Evolutionary conservation across 2,113 vertebrate genomes (phyloP), one percentile per base, ranked within the genome.

Genomic region (Mugil cephalus): DNA sequence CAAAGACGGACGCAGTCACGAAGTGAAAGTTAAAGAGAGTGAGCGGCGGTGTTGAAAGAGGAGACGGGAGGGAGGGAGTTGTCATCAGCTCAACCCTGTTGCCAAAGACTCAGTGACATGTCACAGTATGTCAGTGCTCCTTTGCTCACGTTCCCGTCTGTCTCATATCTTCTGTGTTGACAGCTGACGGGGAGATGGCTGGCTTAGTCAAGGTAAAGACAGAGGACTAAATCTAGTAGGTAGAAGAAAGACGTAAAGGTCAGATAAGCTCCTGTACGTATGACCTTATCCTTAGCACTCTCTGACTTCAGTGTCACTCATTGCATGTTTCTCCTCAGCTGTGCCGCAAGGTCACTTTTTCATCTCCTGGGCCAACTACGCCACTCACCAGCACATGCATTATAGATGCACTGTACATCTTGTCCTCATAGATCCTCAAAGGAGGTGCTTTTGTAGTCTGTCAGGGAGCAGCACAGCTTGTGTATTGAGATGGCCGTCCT

Each of bases 351-450:
- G 73, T 82, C 53, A 30, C 63, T 69, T 47, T 81, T 59, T 39
- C 50, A 8, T 50, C 79, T 70, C 70, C 35, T 13, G 60, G 54
- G 72, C 54, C 18, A 52, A 55, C 50, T 64, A 11, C 69, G 46
- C 48, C 53, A 69, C 56, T 80, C 79, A 63, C 61, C 62, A 71
- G 7, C 24, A 35, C 71, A 74, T 84, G 50, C 67, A 83, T 81
- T 81, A 82, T 82, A 85, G 58, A 76, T 74, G 47, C 55, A 69
- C 54, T 77, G 52, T 73, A 66, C 67, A 52, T 71, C 69, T 76
- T 87, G 76, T 71, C 55, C 80, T 76, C 43, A 17, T n/a, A 18
- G 21, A 54, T 75, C 72, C 61, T 73, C 17, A 35, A 61, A 62
- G 67, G 63, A 60, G 59, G 70, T 61, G 15, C 59, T 71, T 61